Evolutionary conservation across 2,113 vertebrate species (phyloP), one percentile per base, ranked within the genome.

Genomic region (Crotalus tigris): DNA sequence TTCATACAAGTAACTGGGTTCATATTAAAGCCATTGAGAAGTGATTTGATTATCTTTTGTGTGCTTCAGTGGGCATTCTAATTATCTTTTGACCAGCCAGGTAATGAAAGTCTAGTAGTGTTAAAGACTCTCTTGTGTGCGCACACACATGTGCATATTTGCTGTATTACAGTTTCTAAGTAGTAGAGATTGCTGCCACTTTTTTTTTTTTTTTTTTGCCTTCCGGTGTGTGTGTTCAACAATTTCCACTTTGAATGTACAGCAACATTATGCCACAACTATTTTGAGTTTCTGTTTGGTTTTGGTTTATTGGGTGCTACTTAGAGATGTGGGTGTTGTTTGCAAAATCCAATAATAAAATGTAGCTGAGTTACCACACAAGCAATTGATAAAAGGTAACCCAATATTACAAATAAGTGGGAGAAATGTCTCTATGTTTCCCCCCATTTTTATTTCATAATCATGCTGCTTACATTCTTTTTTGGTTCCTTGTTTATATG

Each of bases 11-110:
- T 2, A 49, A 49, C 21, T 91, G 94, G 96, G 93, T 92, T 95
- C 96, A 94, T 93, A 92, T 96, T 87, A 92, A 96, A 97, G 96
- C 97, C 97, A 95, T 96, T 93, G 59, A 0, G 93, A 96, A 86
- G 93, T 93, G 91, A 94, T 91, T 95, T 89, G 90, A 55, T 90
- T 93, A 24, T 10, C 94, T 86, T 51, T 5, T 92, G 91, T 91
- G 61, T 94, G 96, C 92, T 8, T 46, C 86, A 91, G 95, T 95
- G 89, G 97, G 92, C 95, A 0, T 57, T 88, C 92, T 85, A 90
- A 7, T 90, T 87, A 59, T 39, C 93, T 88, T 86, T 26, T 85
- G 69, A 54, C 90, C 96, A 94, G 95, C 96, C 89, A 49, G 51
- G 19, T 85, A 0, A 1, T n/a, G 89, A 91, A 91, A 24, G 57